These are phyloP conservation scores for Heteropelma amictum DNA, from an alignment of 2,888 invertebrate species.

Conservation along the genomic window DNA sequence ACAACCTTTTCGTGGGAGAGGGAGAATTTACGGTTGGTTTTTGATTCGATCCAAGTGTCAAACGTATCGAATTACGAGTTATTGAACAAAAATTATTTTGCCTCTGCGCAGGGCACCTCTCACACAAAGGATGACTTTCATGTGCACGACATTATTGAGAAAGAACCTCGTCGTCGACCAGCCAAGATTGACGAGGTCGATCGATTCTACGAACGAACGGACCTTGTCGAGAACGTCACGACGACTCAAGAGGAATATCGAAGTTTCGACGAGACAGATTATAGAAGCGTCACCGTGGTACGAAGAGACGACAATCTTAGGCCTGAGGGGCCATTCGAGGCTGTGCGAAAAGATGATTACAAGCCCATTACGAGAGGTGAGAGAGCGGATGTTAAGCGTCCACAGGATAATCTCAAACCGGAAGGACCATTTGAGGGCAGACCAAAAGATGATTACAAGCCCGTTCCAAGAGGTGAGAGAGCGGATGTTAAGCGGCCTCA, in stretches of 20 bases:
- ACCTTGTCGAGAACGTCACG: constrained; percentile 83
- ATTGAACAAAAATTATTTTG: not conserved
- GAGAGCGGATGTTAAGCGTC: constrained; percentile 63
- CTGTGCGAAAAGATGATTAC: constrained; percentile 75
- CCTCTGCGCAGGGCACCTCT: constrained; percentile 76
- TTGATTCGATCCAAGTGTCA: not conserved
- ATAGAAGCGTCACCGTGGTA: constrained; percentile 69
- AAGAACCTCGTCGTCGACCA: constrained; percentile 79
- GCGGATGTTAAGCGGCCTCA: constrained; percentile 60
- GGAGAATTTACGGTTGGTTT: constrained; percentile 79
- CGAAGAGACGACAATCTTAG: constrained; percentile 78
- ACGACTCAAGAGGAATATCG: constrained; percentile 85
- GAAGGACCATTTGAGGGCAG: constrained; percentile 81
- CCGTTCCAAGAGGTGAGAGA: constrained; percentile 66
- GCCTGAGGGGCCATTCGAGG: constrained; percentile 79
- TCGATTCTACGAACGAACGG: constrained; percentile 69
- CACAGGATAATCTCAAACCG: constrained; percentile 65
- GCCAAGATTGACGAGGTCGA: constrained; percentile 83
- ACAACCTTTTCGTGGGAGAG: constrained; percentile 84
- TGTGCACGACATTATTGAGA: constrained; percentile 66
- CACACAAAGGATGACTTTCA: constrained; percentile 74
- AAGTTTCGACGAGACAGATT: constrained; percentile 81
- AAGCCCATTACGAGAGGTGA: constrained; percentile 74
- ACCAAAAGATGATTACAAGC: constrained; percentile 66
- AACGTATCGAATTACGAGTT: not conserved